These are phyloP conservation scores for Clarias gariepinus DNA, from an alignment of 2,113 vertebrate genomes.

Conservation along the genomic window DNA sequence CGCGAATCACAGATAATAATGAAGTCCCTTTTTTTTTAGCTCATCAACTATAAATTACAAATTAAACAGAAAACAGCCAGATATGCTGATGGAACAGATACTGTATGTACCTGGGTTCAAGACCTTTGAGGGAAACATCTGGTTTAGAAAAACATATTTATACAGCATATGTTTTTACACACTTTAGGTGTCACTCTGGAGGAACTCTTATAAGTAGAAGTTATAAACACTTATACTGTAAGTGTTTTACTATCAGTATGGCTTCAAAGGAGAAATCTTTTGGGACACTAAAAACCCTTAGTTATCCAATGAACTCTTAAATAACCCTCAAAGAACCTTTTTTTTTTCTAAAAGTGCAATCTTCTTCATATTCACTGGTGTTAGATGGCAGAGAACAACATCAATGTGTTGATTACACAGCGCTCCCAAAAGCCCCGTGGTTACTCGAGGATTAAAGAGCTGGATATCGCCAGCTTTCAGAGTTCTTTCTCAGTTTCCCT, in stretches of 20 bases:
- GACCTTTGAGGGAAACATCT: background rate
- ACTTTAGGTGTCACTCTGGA: background rate
- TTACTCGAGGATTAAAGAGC: slow-evolving; percentile 51
- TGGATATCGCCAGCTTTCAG: slow-evolving; percentile 48
- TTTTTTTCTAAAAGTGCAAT: background rate
- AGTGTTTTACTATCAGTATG: background rate
- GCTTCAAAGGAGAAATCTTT: background rate
- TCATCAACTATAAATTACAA: background rate
- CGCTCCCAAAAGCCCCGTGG: slow-evolving; percentile 51
- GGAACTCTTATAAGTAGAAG: background rate
- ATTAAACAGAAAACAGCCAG: background rate
- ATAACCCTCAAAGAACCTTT: background rate
- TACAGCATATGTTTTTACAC: background rate
- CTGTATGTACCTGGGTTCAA: background rate
- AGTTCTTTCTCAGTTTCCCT: slow-evolving; percentile 14
- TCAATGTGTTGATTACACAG: slow-evolving; percentile 47
- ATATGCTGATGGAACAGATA: slow-evolving; percentile 3
- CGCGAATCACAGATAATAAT: slow-evolving; percentile 16
- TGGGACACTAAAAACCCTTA: background rate
- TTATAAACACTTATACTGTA: too few relatives aligned
- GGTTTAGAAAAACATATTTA: background rate
- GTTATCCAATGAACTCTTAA: slow-evolving; percentile 10
- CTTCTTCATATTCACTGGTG: slow-evolving; percentile 39
- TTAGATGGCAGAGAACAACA: slow-evolving; percentile 41
- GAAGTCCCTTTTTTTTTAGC: background rate